Evolutionary conservation across 2,888 invertebrate species (phyloP).

Genomic region (Labia minor): DNA sequence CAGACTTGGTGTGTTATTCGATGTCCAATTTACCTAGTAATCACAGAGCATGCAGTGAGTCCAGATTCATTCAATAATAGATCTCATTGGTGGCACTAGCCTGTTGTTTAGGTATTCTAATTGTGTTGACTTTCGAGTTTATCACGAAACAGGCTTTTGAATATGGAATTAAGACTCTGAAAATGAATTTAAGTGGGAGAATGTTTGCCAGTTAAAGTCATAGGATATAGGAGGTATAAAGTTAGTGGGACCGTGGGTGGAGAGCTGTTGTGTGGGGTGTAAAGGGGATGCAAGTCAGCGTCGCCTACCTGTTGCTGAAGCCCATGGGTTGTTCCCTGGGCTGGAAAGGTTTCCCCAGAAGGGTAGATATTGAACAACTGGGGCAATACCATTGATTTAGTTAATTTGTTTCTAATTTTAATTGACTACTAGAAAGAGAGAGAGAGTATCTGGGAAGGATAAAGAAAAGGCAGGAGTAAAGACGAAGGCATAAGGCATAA

Average conservation of each 20-base stretch:
- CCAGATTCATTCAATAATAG: too few species aligned
- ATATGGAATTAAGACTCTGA: constrained; percentile 7
- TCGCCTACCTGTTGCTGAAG: constrained; percentile 2
- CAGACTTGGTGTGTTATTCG: too few species aligned
- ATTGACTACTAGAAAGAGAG: neutral
- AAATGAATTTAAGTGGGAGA: neutral
- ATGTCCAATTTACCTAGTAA: too few species aligned
- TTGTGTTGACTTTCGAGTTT: constrained; percentile 1
- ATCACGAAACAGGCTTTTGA: neutral
- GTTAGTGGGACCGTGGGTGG: neutral
- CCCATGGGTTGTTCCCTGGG: neutral
- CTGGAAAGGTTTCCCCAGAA: neutral
- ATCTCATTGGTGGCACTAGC: too few species aligned
- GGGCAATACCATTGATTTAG: constrained; percentile 7
- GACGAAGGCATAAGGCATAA: too few species aligned
- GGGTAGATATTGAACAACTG: neutral
- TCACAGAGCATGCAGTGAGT: too few species aligned
- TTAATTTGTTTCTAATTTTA: neutral
- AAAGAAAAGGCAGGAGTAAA: too few species aligned
- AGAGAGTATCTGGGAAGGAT: too few species aligned
- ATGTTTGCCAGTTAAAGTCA: constrained; percentile 7
- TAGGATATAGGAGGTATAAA: neutral
- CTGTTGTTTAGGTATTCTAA: neutral
- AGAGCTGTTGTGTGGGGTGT: neutral
- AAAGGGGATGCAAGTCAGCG: too few species aligned